A percentile compares a stretch with the other conserved stretches of the same genome.
These are phyloP conservation scores for Dasysyrphus tricinctus DNA, from an alignment of 2,888 invertebrate species.

Conservation along the genomic window DNA sequence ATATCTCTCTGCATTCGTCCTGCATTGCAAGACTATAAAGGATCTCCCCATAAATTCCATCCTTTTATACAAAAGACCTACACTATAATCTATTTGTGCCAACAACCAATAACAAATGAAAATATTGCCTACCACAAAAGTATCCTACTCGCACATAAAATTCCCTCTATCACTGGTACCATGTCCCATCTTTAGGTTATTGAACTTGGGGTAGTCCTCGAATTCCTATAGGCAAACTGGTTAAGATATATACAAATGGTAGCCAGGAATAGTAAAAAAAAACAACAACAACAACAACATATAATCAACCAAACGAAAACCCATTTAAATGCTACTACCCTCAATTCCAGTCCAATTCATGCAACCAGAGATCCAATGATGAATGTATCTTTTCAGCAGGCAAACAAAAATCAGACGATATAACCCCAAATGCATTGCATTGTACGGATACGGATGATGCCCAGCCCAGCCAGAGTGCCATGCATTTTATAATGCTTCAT, in stretches of 20 bases:
- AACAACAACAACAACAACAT: conserved; percentile 10
- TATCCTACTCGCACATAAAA: conserved; percentile 21
- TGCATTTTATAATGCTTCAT: conserved; percentile 24
- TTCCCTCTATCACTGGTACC: conserved; percentile 12
- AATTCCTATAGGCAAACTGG: conserved; percentile 9
- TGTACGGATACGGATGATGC: conserved; percentile 23
- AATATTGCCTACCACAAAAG: conserved; percentile 72
- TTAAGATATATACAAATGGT: conserved; percentile 41
- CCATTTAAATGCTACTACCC: conserved; percentile 61
- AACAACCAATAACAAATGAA: conserved; percentile 75
- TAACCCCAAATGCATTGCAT: conserved; percentile 62
- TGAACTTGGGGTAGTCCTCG: conserved; percentile 70
- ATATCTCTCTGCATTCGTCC: conserved; percentile 3
- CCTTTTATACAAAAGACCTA: conserved; percentile 45
- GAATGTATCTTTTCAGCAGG: conserved; percentile 66
- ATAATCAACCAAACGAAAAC: conserved; percentile 42
- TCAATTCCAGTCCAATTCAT: conserved; percentile 47
- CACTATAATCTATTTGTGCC: conserved; percentile 71
- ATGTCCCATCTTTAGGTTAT: conserved; percentile 69
- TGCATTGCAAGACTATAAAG: conserved; percentile 1
- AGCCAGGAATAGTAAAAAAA: background rate
- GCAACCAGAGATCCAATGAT: conserved; percentile 48
- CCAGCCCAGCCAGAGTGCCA: conserved; percentile 36
- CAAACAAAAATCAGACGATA: conserved; percentile 48
- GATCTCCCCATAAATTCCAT: conserved; percentile 58